Base-by-base conservation (phyloP, 2,113 vertebrate species). In the Hyperopisus bebe region DNA sequence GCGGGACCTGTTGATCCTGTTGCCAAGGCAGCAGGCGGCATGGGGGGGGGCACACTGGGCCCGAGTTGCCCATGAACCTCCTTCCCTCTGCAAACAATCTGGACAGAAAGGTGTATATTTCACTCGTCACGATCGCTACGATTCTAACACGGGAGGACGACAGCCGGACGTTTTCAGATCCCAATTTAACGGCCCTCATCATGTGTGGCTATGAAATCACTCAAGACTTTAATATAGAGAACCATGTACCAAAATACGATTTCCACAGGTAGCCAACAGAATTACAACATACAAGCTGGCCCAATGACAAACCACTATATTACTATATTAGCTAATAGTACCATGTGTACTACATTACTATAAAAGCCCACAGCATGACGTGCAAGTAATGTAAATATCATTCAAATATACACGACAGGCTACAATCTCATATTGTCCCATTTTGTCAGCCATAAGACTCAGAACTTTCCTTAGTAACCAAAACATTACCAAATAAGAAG, bases 11-110 rank as follows among this genome's bases (percentile, higher is more conserved):
- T 35, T 53, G 50, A 31, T 24, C 48, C 89, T 74, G 88, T 89
- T 89, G 90, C 82, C 66, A 86, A 84, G 84, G 88, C 48, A 74
- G 51, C 86, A 46, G 11, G 19, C 51, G 7, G 82, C 83, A 74
- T 21, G 0, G 24, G 51, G 42, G n/a, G 35, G 88, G 55, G 48
- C 53, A n/a, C 3, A 39, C 7, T 44, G 47, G 90, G 80, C 88
- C 89, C 62, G 89, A 89, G 74, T 85, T 50, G 10, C 85, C 31
- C 39, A 58, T 13, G 55, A 7, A 50, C 87, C 35, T 46, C 48
- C 19, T 21, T 44, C 17, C 48, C 5, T 3, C 85, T 13, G 13
- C 4, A 39, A 82, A 24, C 35, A 47, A 44, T 7, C 17, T 0
- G 19, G 80, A 84, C 15, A 10, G 80, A 84, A 21, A 4, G 44